Evolutionary conservation across 2,888 invertebrate species (phyloP), one percentile per base, ranked within the genome.

Genomic region (Oligia strigilis): DNA sequence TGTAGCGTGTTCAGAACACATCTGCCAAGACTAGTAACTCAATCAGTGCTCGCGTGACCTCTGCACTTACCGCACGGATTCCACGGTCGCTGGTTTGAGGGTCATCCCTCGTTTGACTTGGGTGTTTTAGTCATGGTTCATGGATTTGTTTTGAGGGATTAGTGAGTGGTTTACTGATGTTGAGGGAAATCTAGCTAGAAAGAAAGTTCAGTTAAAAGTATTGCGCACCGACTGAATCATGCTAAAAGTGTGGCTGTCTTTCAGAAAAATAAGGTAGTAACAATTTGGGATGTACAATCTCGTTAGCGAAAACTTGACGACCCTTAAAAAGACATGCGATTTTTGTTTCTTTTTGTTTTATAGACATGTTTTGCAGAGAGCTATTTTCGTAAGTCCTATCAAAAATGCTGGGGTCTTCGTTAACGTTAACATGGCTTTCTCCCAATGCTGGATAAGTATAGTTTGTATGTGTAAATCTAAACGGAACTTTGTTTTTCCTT

Each of bases 31-130:
- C 46, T 75, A 43, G 85, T 84, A 90, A 89, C 89, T 89, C 90
- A 91, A 92, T 92, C 91, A 86, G 76, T 72, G 79, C 13, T 89
- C 40, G 83, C 92, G 92, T 92, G 92, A 86, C 83, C 85, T 83
- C 72, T 79, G 88, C 84, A 76, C 82, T 86, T 81, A 80, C 77
- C 88, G 90, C 91, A 90, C 90, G 90, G 90, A 90, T 91, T 91
- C 86, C 23, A 75, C 84, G 84, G 71, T 82, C 60, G 77, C 84
- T 86, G 80, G 77, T 75, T 66, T 64, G 85, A 78, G 85, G 86
- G 89, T 86, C 91, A 89, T 85, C 85, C 88, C 85, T 88, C 87
- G 84, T 88, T 88, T 80, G 71, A 81, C 87, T 82, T 83, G 55
- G 58, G 55, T 69, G 46, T 75, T 75, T 83, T 72, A 84, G 81